Conservation (phyloP, 64 coral and sea anemone species). For the Montipora capricornis region DNA sequence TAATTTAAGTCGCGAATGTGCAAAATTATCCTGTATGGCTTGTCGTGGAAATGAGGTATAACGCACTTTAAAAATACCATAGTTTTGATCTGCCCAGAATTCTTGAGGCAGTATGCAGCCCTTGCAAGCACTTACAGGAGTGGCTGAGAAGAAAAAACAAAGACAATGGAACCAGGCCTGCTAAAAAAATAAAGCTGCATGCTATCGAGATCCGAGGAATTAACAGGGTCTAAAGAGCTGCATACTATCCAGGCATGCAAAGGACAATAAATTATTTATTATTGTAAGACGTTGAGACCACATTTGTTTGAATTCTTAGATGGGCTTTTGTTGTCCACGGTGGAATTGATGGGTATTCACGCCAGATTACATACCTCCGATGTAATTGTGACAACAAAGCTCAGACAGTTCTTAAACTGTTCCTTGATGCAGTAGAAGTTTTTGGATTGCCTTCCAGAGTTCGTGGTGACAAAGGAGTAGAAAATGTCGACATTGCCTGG, state of each 20-base stretch:
- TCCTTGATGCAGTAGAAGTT: constrained; percentile 44
- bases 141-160: constrained; percentile 24
- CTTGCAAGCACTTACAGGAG: constrained; percentile 23
- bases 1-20: constrained; percentile 14
- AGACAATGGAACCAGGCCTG: constrained; percentile 15
- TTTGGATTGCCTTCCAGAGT: constrained; percentile 69
- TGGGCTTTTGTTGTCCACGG: constrained; percentile 36
- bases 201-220: constrained; percentile 11
- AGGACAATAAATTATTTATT: not conserved
- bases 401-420: constrained; percentile 38
- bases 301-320: constrained; percentile 7
- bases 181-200: constrained; percentile 19
- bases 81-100: constrained; percentile 13
- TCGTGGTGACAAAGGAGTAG: constrained; percentile 49
- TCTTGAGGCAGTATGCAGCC: constrained; percentile 19
- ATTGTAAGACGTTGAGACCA: constrained; percentile 14
- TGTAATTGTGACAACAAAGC: constrained; percentile 48
- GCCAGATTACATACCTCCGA: constrained; percentile 40
- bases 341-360: constrained; percentile 45
- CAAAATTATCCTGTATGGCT: constrained; percentile 6
- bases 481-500: constrained; percentile 76
- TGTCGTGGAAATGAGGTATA: constrained; percentile 9
- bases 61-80: constrained; percentile 18
- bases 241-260: constrained; percentile 19
- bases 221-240: constrained; percentile 20